Conservation (phyloP, 2,797 vertebrate genomes). For the Danio kyathit region DNA sequence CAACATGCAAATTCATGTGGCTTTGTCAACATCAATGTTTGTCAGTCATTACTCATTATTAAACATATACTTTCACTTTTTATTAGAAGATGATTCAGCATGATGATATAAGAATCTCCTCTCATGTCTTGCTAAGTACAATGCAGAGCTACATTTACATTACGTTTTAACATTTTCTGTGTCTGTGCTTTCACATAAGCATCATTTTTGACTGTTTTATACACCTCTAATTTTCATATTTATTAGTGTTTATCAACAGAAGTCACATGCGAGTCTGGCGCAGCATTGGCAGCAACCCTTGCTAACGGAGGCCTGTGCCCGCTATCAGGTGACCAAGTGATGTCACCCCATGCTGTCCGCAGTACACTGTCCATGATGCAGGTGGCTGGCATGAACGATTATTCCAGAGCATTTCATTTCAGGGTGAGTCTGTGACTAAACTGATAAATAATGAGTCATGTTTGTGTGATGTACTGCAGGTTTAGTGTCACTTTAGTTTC, state of each 20-base stretch:
- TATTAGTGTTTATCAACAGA: slow-evolving; percentile 75
- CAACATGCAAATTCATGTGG: too few species aligned
- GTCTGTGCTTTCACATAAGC: too few species aligned
- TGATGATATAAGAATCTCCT: too few species aligned
- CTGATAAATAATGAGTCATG: slow-evolving; percentile 15
- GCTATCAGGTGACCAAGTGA: slow-evolving; percentile 76
- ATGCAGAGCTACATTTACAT: too few species aligned
- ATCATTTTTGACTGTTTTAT: too few species aligned
- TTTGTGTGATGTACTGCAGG: slow-evolving; percentile 11
- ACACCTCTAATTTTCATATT: not conserved
- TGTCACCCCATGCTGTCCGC: slow-evolving; percentile 67
- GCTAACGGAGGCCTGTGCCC: slow-evolving; percentile 78
- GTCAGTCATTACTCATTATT: too few species aligned
- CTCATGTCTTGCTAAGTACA: too few species aligned
- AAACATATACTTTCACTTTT: too few species aligned
- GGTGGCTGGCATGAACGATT: slow-evolving; percentile 77
- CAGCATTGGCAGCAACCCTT: slow-evolving; percentile 72
- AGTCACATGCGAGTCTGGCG: slow-evolving; percentile 76
- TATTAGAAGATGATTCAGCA: too few species aligned
- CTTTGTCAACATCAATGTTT: too few species aligned
- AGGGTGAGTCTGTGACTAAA: slow-evolving; percentile 63
- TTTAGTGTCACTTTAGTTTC: not conserved
- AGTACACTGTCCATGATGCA: slow-evolving; percentile 76
- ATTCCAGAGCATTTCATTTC: slow-evolving; percentile 73
- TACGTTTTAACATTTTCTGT: too few species aligned